Evolutionary conservation across 2,797 vertebrate genomes (phyloP).

Genomic region (Astyanax mexicanus): DNA sequence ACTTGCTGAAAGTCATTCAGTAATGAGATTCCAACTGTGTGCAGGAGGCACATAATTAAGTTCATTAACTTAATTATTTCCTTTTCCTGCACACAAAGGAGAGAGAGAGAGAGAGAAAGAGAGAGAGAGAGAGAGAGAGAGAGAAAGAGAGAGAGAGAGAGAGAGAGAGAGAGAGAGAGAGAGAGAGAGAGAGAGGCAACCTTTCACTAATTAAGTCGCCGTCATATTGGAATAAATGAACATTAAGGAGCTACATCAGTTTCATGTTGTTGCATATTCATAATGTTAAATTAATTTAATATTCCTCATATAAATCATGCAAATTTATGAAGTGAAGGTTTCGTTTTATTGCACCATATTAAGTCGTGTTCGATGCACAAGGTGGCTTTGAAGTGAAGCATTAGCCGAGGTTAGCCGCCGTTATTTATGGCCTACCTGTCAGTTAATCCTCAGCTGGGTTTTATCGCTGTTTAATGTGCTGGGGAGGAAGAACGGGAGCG

Average conservation of each 20-base stretch:
- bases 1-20: conserved; percentile 11
- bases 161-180: conserved; percentile 59
- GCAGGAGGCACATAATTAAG: conserved; percentile 64
- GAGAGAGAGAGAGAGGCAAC: conserved; percentile 64
- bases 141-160: conserved; percentile 59
- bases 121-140: conserved; percentile 59
- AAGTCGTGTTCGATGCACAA: conserved; percentile 77
- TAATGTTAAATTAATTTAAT: conserved; percentile 67
- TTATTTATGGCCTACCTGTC: conserved; percentile 76
- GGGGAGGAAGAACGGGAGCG: conserved; percentile 51
- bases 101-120: conserved; percentile 61
- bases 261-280: conserved; percentile 78
- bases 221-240: conserved; percentile 68
- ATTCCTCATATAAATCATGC: conserved; percentile 73
- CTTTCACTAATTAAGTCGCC: conserved; percentile 71
- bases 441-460: conserved; percentile 57
- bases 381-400: conserved; percentile 66
- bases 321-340: conserved; percentile 77
- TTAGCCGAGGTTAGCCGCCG: conserved; percentile 56
- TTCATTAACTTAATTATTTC: conserved; percentile 76
- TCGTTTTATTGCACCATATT: conserved; percentile 76
- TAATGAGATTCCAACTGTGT: conserved; percentile 58
- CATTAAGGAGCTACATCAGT: conserved; percentile 59
- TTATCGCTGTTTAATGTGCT: conserved; percentile 61
- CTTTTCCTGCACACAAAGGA: conserved; percentile 68